Evolutionary conservation across 2,113 vertebrate genomes (phyloP).

Genomic region (Catharus bicknelli): DNA sequence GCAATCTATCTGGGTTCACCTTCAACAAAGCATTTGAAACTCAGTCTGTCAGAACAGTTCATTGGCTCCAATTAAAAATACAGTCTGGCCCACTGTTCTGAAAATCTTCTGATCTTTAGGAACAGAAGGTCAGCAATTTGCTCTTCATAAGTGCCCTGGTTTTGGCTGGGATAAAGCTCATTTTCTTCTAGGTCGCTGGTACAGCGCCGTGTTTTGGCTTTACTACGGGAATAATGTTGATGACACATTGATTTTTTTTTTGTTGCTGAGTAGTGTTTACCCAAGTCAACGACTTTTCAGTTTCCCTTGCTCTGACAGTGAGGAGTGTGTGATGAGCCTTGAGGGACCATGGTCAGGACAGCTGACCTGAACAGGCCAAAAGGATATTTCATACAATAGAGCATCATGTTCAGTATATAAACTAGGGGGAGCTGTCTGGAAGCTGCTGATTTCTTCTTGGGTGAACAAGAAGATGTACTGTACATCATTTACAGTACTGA

Average conservation of each 20-base stretch:
- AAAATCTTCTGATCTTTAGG: neutral
- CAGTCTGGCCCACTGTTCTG: neutral
- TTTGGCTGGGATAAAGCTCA: neutral
- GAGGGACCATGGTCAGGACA: neutral
- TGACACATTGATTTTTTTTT: neutral
- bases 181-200: neutral
- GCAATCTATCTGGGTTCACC: neutral
- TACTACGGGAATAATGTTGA: neutral
- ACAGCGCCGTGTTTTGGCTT: neutral
- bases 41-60: neutral
- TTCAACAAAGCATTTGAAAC: neutral
- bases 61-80: neutral
- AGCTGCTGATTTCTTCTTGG: neutral
- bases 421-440: neutral
- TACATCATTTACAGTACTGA: neutral
- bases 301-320: neutral
- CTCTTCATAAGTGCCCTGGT: neutral
- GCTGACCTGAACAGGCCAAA: neutral
- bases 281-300: neutral
- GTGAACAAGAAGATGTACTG: neutral
- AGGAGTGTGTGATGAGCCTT: fast-evolving
- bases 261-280: neutral
- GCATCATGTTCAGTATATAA: neutral
- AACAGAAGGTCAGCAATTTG: neutral
- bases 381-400: neutral